Evolutionary conservation across 2,113 vertebrate species (phyloP).

Genomic region (Rhinogobius similis): DNA sequence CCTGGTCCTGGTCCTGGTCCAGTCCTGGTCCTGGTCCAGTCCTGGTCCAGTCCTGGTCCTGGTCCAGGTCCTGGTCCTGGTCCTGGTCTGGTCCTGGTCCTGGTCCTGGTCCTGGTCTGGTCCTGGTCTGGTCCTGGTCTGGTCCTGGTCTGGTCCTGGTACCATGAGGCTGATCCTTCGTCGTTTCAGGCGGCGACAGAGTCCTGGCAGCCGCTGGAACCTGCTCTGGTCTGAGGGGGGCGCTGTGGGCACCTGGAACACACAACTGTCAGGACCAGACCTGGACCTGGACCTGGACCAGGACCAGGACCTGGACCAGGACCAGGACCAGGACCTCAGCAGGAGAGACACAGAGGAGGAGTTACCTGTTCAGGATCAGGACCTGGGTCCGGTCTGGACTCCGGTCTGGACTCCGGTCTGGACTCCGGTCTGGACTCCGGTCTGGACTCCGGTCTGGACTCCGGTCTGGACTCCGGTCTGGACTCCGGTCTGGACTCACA

Average conservation of each 20-base stretch:
- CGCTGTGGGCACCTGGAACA: constrained; percentile 7
- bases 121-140: too few relatives aligned
- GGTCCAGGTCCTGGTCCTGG: not conserved
- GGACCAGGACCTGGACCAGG: not conserved
- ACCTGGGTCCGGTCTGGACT: too few relatives aligned
- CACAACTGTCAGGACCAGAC: not conserved
- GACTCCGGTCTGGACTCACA: not conserved
- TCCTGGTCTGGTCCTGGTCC: too few relatives aligned
- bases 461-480: not conserved
- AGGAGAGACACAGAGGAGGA: not conserved
- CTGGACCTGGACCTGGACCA: not conserved
- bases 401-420: too few relatives aligned
- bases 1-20: too few relatives aligned
- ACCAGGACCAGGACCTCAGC: not conserved
- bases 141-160: not conserved
- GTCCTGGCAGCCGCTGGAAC: constrained; percentile 55
- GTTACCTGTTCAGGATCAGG: not conserved
- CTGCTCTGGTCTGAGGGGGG: too few relatives aligned
- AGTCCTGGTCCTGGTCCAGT: too few relatives aligned
- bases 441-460: too few relatives aligned
- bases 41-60: too few relatives aligned
- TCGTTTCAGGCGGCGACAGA: constrained; percentile 61
- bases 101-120: too few relatives aligned
- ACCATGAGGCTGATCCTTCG: constrained; percentile 63
- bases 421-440: too few relatives aligned